These are phyloP conservation scores for Himantopus leucocephalus DNA, from an alignment of 2,113 vertebrate species.

Conservation along the genomic window DNA sequence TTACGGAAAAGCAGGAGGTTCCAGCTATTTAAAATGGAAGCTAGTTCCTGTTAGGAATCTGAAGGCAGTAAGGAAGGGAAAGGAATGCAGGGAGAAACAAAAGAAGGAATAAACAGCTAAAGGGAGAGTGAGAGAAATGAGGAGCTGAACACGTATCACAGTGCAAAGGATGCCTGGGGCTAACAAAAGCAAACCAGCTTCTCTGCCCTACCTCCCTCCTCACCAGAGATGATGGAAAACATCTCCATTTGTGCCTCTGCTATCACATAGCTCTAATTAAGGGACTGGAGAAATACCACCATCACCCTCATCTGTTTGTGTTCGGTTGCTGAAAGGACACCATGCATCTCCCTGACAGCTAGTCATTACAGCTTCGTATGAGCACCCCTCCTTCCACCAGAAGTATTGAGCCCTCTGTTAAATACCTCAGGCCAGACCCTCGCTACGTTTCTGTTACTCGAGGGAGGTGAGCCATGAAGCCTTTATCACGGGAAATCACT, in stretches of 20 bases:
- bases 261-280: slow-evolving; percentile 77
- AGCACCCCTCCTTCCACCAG: slow-evolving; percentile 53
- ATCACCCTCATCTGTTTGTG: slow-evolving; percentile 72
- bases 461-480: background rate
- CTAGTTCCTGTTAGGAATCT: background rate
- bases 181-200: slow-evolving; percentile 12
- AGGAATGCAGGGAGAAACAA: background rate
- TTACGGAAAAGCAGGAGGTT: background rate
- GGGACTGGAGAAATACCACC: slow-evolving; percentile 74
- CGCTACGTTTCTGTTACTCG: background rate
- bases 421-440: background rate
- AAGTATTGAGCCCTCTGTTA: slow-evolving; percentile 32
- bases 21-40: background rate
- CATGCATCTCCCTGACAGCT: slow-evolving; percentile 79
- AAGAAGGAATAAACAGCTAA: background rate
- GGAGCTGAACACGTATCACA: background rate
- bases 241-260: slow-evolving; percentile 54
- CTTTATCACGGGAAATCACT: background rate
- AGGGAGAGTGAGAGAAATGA: background rate
- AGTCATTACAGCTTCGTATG: slow-evolving; percentile 74
- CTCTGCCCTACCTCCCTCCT: slow-evolving; percentile 1
- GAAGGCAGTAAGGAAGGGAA: background rate
- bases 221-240: slow-evolving; percentile 61
- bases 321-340: slow-evolving; percentile 74
- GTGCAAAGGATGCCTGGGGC: background rate